A percentile compares a stretch with the other conserved stretches of the same genome.
Evolutionary conservation across 2,888 invertebrate genomes (phyloP).

Genomic region (Hydroisotoma schaefferi): DNA sequence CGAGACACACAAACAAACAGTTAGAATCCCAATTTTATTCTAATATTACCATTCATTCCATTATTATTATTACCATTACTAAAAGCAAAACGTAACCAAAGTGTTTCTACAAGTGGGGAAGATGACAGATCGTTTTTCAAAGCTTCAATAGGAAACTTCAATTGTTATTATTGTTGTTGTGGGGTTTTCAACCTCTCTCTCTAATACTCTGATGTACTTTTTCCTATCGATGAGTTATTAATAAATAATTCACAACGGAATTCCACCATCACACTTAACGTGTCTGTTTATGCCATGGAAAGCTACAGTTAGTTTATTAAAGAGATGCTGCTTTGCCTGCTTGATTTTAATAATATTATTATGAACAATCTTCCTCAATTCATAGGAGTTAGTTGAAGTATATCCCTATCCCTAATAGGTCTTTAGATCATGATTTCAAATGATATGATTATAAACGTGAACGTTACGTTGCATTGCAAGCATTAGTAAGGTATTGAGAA

Average conservation of each 20-base stretch:
- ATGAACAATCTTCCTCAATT: not conserved
- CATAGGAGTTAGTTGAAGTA: no score
- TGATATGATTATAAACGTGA: not conserved
- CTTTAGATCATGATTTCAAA: no score
- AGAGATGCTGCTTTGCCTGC: not conserved
- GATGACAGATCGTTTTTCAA: constrained; percentile 7
- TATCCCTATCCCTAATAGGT: no score
- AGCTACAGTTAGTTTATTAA: not conserved
- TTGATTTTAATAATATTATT: not conserved
- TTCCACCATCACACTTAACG: constrained; percentile 4
- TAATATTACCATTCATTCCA: no score
- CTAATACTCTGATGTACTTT: no score
- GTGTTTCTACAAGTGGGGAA: not conserved
- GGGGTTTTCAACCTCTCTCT: no score
- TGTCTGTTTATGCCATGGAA: not conserved
- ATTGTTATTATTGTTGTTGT: not conserved
- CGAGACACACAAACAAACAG: no score
- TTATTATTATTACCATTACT: no score
- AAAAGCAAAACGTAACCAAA: no score
- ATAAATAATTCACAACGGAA: constrained; percentile 5
- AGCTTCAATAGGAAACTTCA: not conserved
- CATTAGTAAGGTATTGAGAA: not conserved
- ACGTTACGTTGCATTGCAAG: no score
- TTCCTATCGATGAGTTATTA: not conserved
- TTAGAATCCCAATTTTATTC: no score